A percentile compares a stretch with the other conserved stretches of the same genome.
phyloP scores from a whole-genome alignment of 2,113 vertebrate species.

The Fregetta grallaria region DNA sequence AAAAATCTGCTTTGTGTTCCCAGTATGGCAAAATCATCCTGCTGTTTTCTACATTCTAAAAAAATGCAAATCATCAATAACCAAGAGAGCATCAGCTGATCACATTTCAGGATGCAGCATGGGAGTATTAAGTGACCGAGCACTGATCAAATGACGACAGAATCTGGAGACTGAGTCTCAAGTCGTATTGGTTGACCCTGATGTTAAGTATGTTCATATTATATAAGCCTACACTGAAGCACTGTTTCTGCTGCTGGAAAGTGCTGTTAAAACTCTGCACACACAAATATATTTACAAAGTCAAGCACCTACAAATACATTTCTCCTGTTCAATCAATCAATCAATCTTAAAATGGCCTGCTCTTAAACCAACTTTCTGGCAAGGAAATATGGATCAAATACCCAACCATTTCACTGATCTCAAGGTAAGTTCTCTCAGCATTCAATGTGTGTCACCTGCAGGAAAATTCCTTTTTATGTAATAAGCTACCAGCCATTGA shows the following conservation, averaged over 20 bases:
- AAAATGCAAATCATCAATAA: constrained; percentile 28
- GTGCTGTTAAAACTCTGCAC: constrained; percentile 1
- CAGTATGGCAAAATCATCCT: neutral
- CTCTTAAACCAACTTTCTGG: constrained; percentile 25
- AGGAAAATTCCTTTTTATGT: constrained; percentile 35
- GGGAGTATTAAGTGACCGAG: constrained; percentile 28
- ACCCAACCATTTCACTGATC: neutral
- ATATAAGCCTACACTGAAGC: constrained; percentile 11
- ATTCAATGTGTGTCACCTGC: neutral
- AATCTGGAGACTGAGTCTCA: constrained; percentile 27
- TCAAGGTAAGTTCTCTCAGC: neutral
- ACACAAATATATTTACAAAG: constrained; percentile 2
- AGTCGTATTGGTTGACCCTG: neutral
- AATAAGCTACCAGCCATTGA: neutral
- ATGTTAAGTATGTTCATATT: constrained; percentile 44
- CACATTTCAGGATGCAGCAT: constrained; percentile 22
- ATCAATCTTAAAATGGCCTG: neutral
- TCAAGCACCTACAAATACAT: neutral
- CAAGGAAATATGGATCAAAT: neutral
- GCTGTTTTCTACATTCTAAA: neutral
- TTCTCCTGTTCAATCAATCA: neutral
- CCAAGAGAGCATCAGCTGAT: constrained; percentile 12
- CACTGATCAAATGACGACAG: constrained; percentile 35
- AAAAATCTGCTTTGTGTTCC: neutral
- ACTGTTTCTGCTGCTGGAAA: constrained; percentile 2